Evolutionary conservation across 2,113 vertebrate genomes (phyloP).

Genomic region (Oostethus manadensis): DNA sequence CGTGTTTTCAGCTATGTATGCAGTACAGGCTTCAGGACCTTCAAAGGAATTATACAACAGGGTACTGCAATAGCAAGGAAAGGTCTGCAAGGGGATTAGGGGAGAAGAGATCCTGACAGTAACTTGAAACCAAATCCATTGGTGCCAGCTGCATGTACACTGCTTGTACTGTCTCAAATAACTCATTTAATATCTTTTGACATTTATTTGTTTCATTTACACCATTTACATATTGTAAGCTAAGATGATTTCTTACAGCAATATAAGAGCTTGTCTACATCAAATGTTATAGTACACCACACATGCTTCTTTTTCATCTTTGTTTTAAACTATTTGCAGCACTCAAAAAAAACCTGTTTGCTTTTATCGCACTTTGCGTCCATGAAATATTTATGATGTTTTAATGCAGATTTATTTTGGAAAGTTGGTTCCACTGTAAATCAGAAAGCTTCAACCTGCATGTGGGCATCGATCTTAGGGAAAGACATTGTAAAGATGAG

Average conservation of each 20-base stretch:
- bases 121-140: constrained; percentile 94
- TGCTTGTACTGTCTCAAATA: constrained; percentile 79
- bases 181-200: constrained; percentile 76
- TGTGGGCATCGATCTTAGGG: constrained; percentile 58
- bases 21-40: too few relatives aligned
- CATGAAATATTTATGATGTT: constrained; percentile 72
- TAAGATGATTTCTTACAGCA: constrained; percentile 43
- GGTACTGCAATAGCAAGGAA: too few relatives aligned
- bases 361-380: constrained; percentile 60
- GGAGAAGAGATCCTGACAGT: too few relatives aligned
- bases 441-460: constrained; percentile 61
- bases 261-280: constrained; percentile 38
- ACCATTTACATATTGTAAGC: constrained; percentile 64
- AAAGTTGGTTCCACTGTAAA: constrained; percentile 58
- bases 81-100: too few relatives aligned
- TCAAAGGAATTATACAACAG: too few relatives aligned
- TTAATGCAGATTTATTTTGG: constrained; percentile 69
- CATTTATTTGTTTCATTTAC: constrained; percentile 56
- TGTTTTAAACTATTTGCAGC: constrained; percentile 40
- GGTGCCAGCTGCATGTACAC: constrained; percentile 81
- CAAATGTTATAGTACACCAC: constrained; percentile 39
- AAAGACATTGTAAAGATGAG: constrained; percentile 40
- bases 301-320: constrained; percentile 46
- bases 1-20: too few relatives aligned
- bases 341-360: constrained; percentile 50